A percentile compares a stretch with the other conserved stretches of the same genome.
phyloP scores from a whole-genome alignment of 1,140 invertebrate genomes.

The Solen grandis region DNA sequence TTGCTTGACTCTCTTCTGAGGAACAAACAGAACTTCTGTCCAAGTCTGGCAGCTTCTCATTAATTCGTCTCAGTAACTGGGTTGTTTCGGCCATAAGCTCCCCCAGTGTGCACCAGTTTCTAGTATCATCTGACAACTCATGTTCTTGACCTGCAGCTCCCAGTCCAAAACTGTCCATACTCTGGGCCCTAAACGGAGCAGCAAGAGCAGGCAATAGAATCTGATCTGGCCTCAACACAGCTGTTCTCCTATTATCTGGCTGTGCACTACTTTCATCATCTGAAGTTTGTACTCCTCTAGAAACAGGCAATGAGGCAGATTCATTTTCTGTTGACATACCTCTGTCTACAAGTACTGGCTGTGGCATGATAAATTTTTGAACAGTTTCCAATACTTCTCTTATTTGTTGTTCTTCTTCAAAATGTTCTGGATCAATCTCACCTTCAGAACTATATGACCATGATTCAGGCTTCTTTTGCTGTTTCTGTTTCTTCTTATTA shows the following conservation, averaged over 20 bases:
- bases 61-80: conserved; percentile 61
- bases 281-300: conserved; percentile 39
- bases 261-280: conserved; percentile 2
- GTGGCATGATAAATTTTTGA: conserved; percentile 40
- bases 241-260: neutral
- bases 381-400: conserved; percentile 29
- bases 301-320: conserved; percentile 1
- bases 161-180: conserved; percentile 48
- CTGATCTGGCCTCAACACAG: conserved; percentile 18
- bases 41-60: conserved; percentile 53
- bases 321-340: conserved; percentile 23
- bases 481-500: neutral
- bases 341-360: conserved; percentile 31
- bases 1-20: conserved; percentile 33
- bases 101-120: conserved; percentile 66
- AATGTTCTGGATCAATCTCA: conserved; percentile 3
- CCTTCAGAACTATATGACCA: conserved; percentile 16
- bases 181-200: conserved; percentile 60
- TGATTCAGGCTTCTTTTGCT: neutral
- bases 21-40: conserved; percentile 19
- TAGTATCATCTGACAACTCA: conserved; percentile 56
- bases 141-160: conserved; percentile 28
- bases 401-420: conserved; percentile 38
- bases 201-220: conserved; percentile 53
- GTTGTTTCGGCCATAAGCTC: conserved; percentile 67